Conservation (phyloP, 2,113 vertebrate genomes). For the Chunga burmeisteri region DNA sequence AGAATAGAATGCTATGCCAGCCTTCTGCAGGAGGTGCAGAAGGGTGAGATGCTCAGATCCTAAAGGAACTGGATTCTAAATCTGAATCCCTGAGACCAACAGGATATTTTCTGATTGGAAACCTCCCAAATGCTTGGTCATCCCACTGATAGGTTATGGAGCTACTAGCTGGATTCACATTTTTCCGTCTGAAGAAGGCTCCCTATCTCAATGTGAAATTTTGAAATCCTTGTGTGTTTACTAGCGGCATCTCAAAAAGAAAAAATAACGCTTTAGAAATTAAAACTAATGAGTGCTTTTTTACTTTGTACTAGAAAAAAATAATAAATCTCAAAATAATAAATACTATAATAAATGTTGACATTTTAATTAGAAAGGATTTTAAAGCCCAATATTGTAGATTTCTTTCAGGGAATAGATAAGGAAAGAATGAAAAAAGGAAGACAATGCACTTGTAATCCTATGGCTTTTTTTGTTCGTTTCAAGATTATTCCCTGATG, state of each 20-base stretch:
- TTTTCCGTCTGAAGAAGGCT: not conserved
- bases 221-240: not conserved
- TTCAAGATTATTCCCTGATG: slow-evolving; percentile 26
- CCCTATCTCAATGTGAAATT: not conserved
- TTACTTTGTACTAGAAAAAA: slow-evolving; percentile 12
- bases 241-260: not conserved
- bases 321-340: not conserved
- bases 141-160: not conserved
- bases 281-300: slow-evolving; percentile 27
- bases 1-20: not conserved
- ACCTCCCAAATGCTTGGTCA: not conserved
- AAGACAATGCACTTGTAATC: not conserved
- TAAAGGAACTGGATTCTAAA: not conserved
- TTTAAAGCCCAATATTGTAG: not conserved
- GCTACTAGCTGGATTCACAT: not conserved
- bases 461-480: not conserved
- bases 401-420: not conserved
- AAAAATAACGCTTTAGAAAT: slow-evolving; percentile 18
- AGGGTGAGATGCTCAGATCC: not conserved
- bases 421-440: not conserved
- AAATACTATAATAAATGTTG: not conserved
- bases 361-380: not conserved
- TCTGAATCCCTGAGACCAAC: not conserved
- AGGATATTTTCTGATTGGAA: not conserved
- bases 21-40: not conserved